Conservation (phyloP, 2,888 invertebrate species). For the Lysandra bellargus region DNA sequence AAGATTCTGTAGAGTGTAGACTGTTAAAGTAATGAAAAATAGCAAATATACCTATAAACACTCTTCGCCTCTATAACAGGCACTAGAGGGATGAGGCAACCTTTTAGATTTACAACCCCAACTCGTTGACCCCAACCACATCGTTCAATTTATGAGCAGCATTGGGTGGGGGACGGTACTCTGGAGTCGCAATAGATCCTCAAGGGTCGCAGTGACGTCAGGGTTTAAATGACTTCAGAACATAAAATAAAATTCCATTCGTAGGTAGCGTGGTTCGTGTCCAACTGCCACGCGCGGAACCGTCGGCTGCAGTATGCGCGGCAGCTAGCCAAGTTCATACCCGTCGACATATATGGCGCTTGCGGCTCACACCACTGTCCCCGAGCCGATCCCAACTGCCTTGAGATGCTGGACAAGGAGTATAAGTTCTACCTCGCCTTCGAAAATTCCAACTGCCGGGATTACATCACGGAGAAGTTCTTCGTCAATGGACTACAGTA, state of each 20-base stretch:
- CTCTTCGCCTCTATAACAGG: too few species aligned
- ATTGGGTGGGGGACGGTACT: too few species aligned
- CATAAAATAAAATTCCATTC: neutral
- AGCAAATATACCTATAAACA: too few species aligned
- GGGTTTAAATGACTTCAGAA: neutral
- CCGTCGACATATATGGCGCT: constrained; percentile 94
- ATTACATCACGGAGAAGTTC: constrained; percentile 98
- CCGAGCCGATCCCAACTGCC: constrained; percentile 90
- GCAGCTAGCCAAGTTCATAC: constrained; percentile 91
- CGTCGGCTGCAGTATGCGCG: constrained; percentile 92
- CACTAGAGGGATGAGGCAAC: too few species aligned
- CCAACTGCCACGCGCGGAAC: constrained; percentile 97
- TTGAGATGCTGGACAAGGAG: constrained; percentile 93
- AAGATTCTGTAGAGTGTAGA: too few species aligned
- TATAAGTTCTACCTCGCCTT: constrained; percentile 99
- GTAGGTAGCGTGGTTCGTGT: constrained; percentile 97
- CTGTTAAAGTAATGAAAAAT: too few species aligned
- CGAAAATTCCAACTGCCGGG: constrained; percentile 97
- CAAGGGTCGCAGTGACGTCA: neutral
- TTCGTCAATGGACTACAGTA: constrained; percentile 96
- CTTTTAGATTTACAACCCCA: too few species aligned
- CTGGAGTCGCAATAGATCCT: too few species aligned
- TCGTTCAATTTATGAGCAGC: too few species aligned
- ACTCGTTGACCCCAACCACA: too few species aligned
- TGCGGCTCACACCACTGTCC: constrained; percentile 94